Evolutionary conservation across 1,140 invertebrate species (phyloP).

Genomic region (Callitettix versicolor): DNA sequence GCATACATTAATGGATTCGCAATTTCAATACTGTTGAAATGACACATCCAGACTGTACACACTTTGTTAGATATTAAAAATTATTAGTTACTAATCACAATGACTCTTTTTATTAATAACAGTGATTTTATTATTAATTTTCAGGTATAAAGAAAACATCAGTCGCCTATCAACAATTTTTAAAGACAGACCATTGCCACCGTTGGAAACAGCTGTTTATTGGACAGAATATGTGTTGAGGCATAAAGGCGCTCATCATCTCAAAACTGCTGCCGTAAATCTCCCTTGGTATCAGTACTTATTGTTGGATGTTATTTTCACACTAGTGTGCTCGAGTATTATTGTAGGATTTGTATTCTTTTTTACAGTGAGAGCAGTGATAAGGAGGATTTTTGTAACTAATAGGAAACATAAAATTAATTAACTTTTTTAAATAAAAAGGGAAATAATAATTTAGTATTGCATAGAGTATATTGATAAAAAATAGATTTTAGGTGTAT

Average conservation of each 20-base stretch:
- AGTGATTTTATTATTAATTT: neutral
- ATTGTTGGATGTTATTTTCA: slow-evolving; percentile 25
- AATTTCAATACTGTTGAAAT: neutral
- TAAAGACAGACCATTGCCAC: slow-evolving; percentile 21
- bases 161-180: slow-evolving; percentile 15
- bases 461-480: too few relatives aligned
- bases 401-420: too few relatives aligned
- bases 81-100: neutral
- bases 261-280: slow-evolving; percentile 17
- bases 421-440: too few relatives aligned
- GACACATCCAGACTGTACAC: neutral
- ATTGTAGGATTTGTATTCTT: too few relatives aligned
- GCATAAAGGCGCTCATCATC: slow-evolving; percentile 34
- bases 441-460: too few relatives aligned
- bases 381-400: too few relatives aligned
- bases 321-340: too few relatives aligned
- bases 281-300: slow-evolving; percentile 23
- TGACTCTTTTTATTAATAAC: neutral
- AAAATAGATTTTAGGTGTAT: too few relatives aligned
- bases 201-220: slow-evolving; percentile 43
- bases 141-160: slow-evolving; percentile 16
- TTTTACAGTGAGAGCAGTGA: too few relatives aligned
- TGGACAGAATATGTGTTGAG: slow-evolving; percentile 52
- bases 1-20: neutral
- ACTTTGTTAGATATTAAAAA: neutral